phyloP scores from a whole-genome alignment of 2,888 invertebrate species.

The Protophormia terraenovae region DNA sequence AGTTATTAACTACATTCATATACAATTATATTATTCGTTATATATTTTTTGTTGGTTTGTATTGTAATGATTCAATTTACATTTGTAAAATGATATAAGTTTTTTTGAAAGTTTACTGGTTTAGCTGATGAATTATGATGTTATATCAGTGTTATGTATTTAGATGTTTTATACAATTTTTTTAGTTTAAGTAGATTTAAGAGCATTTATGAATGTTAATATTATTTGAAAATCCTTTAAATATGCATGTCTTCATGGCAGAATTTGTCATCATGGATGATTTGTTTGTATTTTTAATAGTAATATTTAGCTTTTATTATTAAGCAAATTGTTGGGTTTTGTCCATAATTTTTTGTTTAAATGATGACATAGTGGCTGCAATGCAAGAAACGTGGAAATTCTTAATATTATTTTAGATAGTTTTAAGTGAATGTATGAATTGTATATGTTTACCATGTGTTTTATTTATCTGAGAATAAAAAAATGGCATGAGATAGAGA shows the following conservation, averaged over 20 bases:
- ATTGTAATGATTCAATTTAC: neutral
- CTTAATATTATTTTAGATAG: too few relatives aligned
- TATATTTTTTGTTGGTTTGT: neutral
- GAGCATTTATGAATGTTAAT: neutral
- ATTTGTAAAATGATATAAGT: conserved; percentile 4
- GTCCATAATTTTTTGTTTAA: too few relatives aligned
- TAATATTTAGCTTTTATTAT: too few relatives aligned
- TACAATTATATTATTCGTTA: neutral
- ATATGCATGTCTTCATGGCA: neutral
- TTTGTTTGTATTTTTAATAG: neutral
- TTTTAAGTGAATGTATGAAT: too few relatives aligned
- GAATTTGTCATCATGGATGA: neutral
- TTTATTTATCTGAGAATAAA: too few relatives aligned
- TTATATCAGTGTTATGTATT: neutral
- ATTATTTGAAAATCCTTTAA: neutral
- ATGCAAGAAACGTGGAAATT: too few relatives aligned
- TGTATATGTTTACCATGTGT: too few relatives aligned
- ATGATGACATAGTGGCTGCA: too few relatives aligned
- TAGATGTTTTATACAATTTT: neutral
- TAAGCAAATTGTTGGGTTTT: too few relatives aligned
- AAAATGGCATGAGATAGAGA: too few relatives aligned
- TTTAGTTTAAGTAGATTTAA: neutral
- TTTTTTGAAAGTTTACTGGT: conserved; percentile 16
- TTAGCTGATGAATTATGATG: neutral
- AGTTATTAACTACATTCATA: too few relatives aligned